Evolutionary conservation across 2,113 vertebrate genomes (phyloP).

Genomic region (Lamprologus ornatipinnis): DNA sequence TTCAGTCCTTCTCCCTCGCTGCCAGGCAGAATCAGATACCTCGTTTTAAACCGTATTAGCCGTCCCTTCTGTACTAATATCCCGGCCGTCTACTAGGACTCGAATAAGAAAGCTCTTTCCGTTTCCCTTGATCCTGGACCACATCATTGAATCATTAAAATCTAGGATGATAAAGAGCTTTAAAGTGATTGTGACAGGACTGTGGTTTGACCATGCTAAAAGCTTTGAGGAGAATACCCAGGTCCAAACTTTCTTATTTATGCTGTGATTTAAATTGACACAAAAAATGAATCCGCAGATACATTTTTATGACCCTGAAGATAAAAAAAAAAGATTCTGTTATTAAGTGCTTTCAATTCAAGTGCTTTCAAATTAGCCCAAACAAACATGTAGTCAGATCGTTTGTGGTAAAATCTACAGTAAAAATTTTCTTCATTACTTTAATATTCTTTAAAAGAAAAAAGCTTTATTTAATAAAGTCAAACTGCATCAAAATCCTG

Average conservation of each 20-base stretch:
- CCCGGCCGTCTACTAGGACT: not conserved
- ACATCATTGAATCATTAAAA: conserved; percentile 2
- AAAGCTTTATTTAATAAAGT: not conserved
- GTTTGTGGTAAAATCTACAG: not conserved
- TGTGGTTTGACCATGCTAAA: not conserved
- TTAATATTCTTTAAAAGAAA: not conserved
- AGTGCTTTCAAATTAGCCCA: not conserved
- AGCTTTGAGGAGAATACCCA: not conserved
- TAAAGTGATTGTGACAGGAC: not conserved
- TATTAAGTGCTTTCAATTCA: not conserved
- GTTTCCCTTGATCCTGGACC: not conserved
- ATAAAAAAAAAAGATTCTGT: not conserved
- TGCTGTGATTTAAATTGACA: not conserved
- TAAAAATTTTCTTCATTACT: not conserved
- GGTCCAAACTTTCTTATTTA: not conserved
- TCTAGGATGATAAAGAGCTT: not conserved
- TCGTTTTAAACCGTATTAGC: conserved; percentile 3
- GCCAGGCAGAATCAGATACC: not conserved
- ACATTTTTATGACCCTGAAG: not conserved
- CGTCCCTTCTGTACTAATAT: not conserved
- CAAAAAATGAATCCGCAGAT: not conserved
- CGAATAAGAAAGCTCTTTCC: not conserved
- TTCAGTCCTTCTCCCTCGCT: not conserved
- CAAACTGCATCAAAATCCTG: not conserved
- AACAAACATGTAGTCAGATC: not conserved